Base-by-base conservation (phyloP, 2,113 vertebrate species). In the Ceyx melanurus region DNA sequence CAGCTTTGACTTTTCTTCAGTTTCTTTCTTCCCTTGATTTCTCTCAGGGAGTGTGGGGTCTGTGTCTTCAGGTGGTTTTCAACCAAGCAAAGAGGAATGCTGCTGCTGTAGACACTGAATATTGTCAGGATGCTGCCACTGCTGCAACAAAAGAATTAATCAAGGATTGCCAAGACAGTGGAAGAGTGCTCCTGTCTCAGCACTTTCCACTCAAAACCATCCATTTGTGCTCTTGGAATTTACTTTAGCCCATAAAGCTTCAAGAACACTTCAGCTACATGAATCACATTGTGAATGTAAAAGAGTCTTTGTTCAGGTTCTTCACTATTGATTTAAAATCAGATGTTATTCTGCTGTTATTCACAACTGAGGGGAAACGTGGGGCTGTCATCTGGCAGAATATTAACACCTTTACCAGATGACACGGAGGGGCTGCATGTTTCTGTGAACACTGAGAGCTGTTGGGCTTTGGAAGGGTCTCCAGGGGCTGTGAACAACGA, bases 351-450 rank as follows among this genome's bases (percentile, higher is more conserved):
- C 71, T 13, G 3, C 75, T 28, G 5, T 86, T 89, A 60, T 83
- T 73, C 57, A 56, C 75, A 79, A 71, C n/a, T 40, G 56, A 90
- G 31, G 29, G 51, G 42, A 86, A 95, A 80, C 35, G 18, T 11
- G 77, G 79, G 58, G 56, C 64, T 92, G 82, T 92, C 92, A 79
- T 92, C 82, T 91, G 82, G 85, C 93, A 78, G 87, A 74, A 71
- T 81, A 90, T 92, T 92, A 94, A 95, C 93, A 97, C 95, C 88
- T 95, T 95, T 94, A 91, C 85, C 95, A 97, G 94, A 94, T 85
- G 89, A 86, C 80, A 87, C 0, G 0, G 86, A 85, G 0, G 0
- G 65, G 35, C 86, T 93, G 67, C 0, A 0, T 87, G 78, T 84
- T 90, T 96, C 85, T 78, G 53, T 93, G 93, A 84, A 81, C 77